Evolutionary conservation across 2,888 invertebrate species (phyloP).

Genomic region (Cinara cedri): DNA sequence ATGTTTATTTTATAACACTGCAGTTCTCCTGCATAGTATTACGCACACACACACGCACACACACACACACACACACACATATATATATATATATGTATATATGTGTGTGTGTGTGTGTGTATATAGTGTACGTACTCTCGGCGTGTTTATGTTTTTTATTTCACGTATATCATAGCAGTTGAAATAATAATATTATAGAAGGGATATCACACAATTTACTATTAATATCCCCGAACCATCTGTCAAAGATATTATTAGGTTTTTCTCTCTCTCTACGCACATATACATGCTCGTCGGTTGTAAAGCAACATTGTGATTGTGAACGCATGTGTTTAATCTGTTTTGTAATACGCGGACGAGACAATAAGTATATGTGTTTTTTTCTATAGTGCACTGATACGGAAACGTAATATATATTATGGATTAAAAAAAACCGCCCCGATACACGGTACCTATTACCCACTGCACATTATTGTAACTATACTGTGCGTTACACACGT

Average conservation of each 20-base stretch:
- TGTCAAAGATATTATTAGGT: conserved; percentile 25
- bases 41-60: too few relatives aligned
- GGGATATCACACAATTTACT: conserved; percentile 26
- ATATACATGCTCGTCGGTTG: conserved; percentile 10
- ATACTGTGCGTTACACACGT: too few relatives aligned
- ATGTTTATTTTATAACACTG: too few relatives aligned
- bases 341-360: conserved; percentile 5
- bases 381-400: not conserved
- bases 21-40: too few relatives aligned
- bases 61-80: too few relatives aligned
- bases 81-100: too few relatives aligned
- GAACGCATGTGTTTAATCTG: conserved; percentile 53
- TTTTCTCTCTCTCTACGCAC: not conserved
- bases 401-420: conserved; percentile 4
- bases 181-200: conserved; percentile 43
- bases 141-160: not conserved
- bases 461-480: too few relatives aligned
- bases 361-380: conserved; percentile 16
- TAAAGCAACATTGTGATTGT: conserved; percentile 41
- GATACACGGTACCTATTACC: too few relatives aligned
- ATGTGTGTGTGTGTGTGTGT: too few relatives aligned
- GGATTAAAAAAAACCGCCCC: too few relatives aligned
- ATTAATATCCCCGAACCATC: conserved; percentile 46
- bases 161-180: conserved; percentile 5
- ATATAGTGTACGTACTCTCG: too few relatives aligned